A percentile compares a stretch with the other conserved stretches of the same genome.
Conservation (phyloP, 2,888 invertebrate genomes). For the Eupithecia exiguata region DNA sequence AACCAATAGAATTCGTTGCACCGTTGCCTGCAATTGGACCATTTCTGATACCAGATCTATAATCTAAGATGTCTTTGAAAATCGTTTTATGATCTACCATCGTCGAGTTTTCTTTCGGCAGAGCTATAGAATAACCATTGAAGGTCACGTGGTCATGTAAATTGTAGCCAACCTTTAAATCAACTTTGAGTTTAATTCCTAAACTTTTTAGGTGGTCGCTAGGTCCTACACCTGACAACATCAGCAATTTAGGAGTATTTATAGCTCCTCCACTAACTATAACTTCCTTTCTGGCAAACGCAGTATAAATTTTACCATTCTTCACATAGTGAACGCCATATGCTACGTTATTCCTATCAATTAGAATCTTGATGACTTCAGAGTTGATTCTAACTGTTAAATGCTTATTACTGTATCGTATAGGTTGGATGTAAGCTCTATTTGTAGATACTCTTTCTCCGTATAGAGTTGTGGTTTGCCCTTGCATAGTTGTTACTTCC, state of each 20-base stretch:
- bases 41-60: constrained; percentile 59
- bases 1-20: constrained; percentile 80
- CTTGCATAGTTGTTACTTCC: constrained; percentile 83
- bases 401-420: constrained; percentile 80
- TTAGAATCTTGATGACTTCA: constrained; percentile 81
- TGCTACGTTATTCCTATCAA: constrained; percentile 72
- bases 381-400: constrained; percentile 78
- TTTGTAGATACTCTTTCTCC: constrained; percentile 86
- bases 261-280: constrained; percentile 66
- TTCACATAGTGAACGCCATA: constrained; percentile 61
- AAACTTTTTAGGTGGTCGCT: constrained; percentile 57
- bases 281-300: constrained; percentile 66
- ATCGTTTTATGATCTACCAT: constrained; percentile 64
- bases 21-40: constrained; percentile 83
- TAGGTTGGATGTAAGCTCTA: constrained; percentile 86
- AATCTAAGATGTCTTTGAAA: constrained; percentile 67
- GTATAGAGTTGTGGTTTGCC: constrained; percentile 81
- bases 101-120: constrained; percentile 80
- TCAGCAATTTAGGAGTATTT: constrained; percentile 66
- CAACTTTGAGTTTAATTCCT: constrained; percentile 56
- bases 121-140: constrained; percentile 74
- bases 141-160: constrained; percentile 74
- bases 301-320: constrained; percentile 51
- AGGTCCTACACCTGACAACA: constrained; percentile 73
- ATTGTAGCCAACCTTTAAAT: constrained; percentile 70